Evolutionary conservation across 2,888 invertebrate genomes (phyloP), one percentile per base, ranked within the genome.

Genomic region (Leucozona laternaria): DNA sequence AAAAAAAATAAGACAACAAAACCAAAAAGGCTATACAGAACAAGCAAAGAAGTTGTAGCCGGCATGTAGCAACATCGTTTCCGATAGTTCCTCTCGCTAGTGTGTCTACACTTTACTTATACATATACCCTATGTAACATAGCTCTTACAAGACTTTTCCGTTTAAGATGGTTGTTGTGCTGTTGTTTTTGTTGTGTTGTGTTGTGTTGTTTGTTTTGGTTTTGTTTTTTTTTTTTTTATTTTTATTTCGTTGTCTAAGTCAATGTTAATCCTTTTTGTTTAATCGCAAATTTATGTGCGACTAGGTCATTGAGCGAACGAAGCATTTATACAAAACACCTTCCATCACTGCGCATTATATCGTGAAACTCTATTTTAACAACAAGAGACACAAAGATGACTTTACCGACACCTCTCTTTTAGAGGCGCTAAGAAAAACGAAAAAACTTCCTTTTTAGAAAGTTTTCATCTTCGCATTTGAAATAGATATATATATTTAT

Each of bases 211-310:
- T 28, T 7, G 15, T 25, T 10, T 28, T 45, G 45, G n/a, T n/a
- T 66, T 4, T 70, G 17, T 55, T 31, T 4, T 15, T 40, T 13
- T 40, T 40, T 40, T 40, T 28, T 28, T 28, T 57, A 0, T 31
- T n/a, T n/a, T n/a, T 25, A 25, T 31, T 57, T 57, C 22, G 50
- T 13, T 58, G 37, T 64, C 43, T 45, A 64, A 50, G 50, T 34
- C 50, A 68, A 37, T 68, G 68, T 53, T 66, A 68, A 68, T 75
- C 60, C 73, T 80, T 85, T 77, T 68, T 31, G 77, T 50, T 85
- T 81, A 81, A 85, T 85, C 81, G 85, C 43, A 82, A 82, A 82
- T 79, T 86, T 82, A 82, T 79, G 73, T 82, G 82, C 82, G 81
- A 81, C 85, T 81, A 81, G 85, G 77, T 77, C 78, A 78, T 73